Evolutionary conservation across 2,113 vertebrate species (phyloP), one percentile per base, ranked within the genome.

Genomic region (Barnardius zonarius): DNA sequence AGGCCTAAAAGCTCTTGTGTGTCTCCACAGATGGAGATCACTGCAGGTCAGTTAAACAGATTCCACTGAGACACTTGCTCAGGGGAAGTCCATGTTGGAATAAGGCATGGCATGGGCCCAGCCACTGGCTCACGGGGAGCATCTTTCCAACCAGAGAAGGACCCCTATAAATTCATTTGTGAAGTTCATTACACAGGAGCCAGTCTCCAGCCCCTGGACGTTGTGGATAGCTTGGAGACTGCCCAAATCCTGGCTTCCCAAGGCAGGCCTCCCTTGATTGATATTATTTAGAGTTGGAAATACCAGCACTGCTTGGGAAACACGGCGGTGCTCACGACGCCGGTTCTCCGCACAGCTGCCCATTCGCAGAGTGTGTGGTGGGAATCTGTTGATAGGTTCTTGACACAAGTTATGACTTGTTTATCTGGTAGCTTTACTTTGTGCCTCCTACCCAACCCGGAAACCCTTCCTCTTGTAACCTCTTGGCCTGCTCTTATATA

Each of bases 381-480:
- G 93, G 93, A 91, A 90, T 92, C 86, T 96, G 93, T 93, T 97
- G 93, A 93, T 57, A 97, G 90, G 66, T 78, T 90, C 82, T 63
- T 92, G 95, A 96, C 89, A 92, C 78, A 95, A 97, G 41, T 96
- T 95, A 97, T 95, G 92, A 64, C 22, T 95, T 97, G 96, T 97
- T 97, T 97, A 96, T 96, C 43, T 88, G 85, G 87, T 67, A 83
- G 81, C 85, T 94, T 95, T 93, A 83, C 89, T 95, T 87, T 78
- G n/a, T 93, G 85, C 88, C 93, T 95, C 70, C 86, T 46, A 62
- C 49, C 81, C 94, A 96, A 93, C 61, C 84, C 91, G 77, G 88
- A 96, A 97, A 95, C 86, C 77, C 76, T 94, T 93, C 59, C 54
- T 91, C 59, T 79, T 52, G 76, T 92, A 91, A 96, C 92, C 96